Base-by-base conservation (phyloP, 2,888 invertebrate species). In the Limnephilus rhombicus region DNA sequence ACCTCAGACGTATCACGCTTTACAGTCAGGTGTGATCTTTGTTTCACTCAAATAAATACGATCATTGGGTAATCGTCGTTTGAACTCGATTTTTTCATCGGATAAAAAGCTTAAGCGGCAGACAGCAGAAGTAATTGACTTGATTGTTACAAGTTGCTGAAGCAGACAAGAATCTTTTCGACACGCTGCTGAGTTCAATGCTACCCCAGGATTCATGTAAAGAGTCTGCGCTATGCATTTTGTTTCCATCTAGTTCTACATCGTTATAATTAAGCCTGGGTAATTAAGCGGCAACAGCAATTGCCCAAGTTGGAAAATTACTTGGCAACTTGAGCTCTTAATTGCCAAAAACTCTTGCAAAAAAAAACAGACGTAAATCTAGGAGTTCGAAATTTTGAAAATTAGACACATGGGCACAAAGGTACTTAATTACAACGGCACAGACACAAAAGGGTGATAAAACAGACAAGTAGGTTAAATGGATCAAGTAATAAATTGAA, bases 31-130 rank as follows among this genome's bases (percentile, higher is more conserved):
- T 4, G 83, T 11, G 83, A 83, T 41, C 34, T 15, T 34, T 83
- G 34, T 83, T 83, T 37, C 24, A 24, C 83, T 83, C 83, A 83
- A 83, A 83, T 37, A 37, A 37, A 15, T 34, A 41, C 83, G 18
- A 34, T 34, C 34, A 83, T 83, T 83, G 83, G 83, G 83, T 83
- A 83, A 83, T 37, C 83, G 83, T 83, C 24, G 7, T 34, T 83
- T 83, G 83, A 83, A 83, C 83, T 83, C 37, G 18, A 1, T 24
- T 37, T 83, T 24, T 18, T 37, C 34, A 37, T 4, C 37, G 82
- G 13, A 83, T 13, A 83, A 37, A 82, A 37, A 82, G 7, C 82
- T 53, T 0, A 53, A 68, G 24, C 18, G 24, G 83, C 15, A 37
- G 5, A 31, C 37, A 37, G 83, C 37, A 34, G 37, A 34, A 83